phyloP scores from a whole-genome alignment of 2,113 vertebrate genomes.

The Pteronura brasiliensis region DNA sequence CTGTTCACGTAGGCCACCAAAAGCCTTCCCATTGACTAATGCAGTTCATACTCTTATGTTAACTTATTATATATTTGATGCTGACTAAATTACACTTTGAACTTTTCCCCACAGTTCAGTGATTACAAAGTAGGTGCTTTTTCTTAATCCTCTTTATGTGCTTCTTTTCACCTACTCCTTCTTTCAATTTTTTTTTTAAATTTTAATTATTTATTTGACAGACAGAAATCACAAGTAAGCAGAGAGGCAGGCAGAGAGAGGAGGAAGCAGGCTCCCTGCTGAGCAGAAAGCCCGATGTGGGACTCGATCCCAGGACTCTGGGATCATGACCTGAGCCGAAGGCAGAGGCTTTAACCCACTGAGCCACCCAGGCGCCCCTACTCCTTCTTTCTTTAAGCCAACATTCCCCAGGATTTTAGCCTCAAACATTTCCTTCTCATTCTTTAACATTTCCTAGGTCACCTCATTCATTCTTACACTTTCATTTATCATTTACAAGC shows the following conservation, averaged over 20 bases:
- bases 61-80: background rate
- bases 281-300: no score
- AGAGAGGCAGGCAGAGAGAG: no score
- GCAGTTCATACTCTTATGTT: background rate
- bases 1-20: background rate
- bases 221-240: no score
- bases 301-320: no score
- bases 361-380: no score
- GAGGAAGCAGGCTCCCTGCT: no score
- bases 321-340: no score
- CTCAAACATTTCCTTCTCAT: background rate
- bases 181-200: no score
- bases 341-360: no score
- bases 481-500: background rate
- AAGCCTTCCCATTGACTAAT: background rate
- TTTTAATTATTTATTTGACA: no score
- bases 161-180: background rate
- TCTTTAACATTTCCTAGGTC: background rate
- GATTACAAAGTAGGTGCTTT: background rate
- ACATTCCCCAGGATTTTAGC: background rate
- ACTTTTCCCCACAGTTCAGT: background rate
- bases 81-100: background rate
- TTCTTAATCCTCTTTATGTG: background rate
- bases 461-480: background rate
- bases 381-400: background rate